A percentile compares a stretch with the other conserved stretches of the same genome.
Evolutionary conservation across 2,888 invertebrate genomes (phyloP).

Genomic region (Encarsia formosa): DNA sequence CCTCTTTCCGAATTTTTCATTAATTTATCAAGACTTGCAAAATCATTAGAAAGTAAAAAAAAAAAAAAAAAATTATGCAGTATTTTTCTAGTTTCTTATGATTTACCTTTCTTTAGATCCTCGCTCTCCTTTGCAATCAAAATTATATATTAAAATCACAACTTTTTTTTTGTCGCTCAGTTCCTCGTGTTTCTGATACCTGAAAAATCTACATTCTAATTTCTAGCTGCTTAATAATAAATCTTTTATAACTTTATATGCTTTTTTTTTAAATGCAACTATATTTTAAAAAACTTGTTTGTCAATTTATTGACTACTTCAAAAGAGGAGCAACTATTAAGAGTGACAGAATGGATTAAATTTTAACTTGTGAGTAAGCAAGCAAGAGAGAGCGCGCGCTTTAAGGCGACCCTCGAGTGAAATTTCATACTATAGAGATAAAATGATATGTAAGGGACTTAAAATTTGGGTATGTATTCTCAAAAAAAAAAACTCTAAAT

Average conservation of each 20-base stretch:
- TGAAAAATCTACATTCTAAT: conserved; percentile 24
- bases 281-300: not conserved
- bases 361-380: conserved; percentile 14
- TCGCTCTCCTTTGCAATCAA: conserved; percentile 27
- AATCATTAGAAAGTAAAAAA: conserved; percentile 7
- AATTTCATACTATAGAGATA: too few relatives aligned
- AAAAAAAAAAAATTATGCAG: conserved; percentile 4
- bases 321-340: conserved; percentile 14
- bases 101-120: conserved; percentile 24
- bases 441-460: too few relatives aligned
- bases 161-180: conserved; percentile 24
- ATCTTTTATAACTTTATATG: not conserved
- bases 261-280: not conserved
- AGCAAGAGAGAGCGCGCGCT: conserved; percentile 18
- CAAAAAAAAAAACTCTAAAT: too few relatives aligned
- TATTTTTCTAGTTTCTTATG: conserved; percentile 17
- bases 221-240: conserved; percentile 8
- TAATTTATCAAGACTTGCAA: conserved; percentile 13
- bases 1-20: conserved; percentile 24
- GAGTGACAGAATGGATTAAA: conserved; percentile 18
- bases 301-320: conserved; percentile 17
- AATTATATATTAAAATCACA: conserved; percentile 15
- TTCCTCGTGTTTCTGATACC: conserved; percentile 25
- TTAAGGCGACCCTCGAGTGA: too few relatives aligned
- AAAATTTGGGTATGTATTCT: too few relatives aligned